Evolutionary conservation across 1,140 invertebrate genomes (phyloP).

Genomic region (Harpegnathos saltator): DNA sequence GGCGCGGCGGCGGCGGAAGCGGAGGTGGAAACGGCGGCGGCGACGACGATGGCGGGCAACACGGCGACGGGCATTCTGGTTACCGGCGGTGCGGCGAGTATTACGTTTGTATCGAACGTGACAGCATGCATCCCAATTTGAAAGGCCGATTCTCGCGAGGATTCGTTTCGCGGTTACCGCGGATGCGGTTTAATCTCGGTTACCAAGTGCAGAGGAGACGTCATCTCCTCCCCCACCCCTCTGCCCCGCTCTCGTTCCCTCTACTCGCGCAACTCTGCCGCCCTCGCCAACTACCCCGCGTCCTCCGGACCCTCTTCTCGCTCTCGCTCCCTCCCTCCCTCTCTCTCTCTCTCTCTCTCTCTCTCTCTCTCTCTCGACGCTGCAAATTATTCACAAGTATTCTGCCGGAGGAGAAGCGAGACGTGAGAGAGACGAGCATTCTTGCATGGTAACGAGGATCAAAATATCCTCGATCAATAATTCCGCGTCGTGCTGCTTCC

Average conservation of each 20-base stretch:
- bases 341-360: neutral
- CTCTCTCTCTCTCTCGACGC: constrained; percentile 31
- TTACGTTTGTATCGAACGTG: constrained; percentile 52
- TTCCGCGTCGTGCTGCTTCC: constrained; percentile 11
- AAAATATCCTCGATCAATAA: constrained; percentile 69
- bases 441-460: constrained; percentile 60
- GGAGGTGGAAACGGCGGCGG: no score
- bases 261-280: neutral
- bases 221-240: neutral
- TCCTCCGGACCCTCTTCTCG: no score
- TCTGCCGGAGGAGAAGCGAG: neutral
- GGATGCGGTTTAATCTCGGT: constrained; percentile 68
- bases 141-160: constrained; percentile 62
- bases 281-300: neutral
- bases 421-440: neutral
- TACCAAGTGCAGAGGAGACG: constrained; percentile 50
- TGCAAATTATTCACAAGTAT: constrained; percentile 66
- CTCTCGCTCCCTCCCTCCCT: neutral
- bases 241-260: neutral
- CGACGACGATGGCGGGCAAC: neutral
- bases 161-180: constrained; percentile 65
- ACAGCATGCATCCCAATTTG: constrained; percentile 59
- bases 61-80: constrained; percentile 33
- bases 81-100: constrained; percentile 28
- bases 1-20: neutral